phyloP scores from a whole-genome alignment of 2,888 invertebrate genomes.

The Clitarchus hookeri region DNA sequence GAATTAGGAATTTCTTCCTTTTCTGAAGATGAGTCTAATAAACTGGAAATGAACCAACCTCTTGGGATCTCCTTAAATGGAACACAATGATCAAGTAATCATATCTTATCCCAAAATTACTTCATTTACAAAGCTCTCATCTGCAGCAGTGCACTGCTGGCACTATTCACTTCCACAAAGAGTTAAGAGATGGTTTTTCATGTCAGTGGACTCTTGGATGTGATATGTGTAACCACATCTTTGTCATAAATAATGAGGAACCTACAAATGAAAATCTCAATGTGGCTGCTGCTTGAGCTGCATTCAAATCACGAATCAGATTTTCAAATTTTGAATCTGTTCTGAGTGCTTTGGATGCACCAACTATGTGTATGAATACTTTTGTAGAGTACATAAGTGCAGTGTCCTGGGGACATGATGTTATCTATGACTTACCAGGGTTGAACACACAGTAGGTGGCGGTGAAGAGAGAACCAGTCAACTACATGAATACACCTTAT shows the following conservation, averaged over 20 bases:
- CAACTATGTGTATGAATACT: neutral
- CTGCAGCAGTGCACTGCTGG: neutral
- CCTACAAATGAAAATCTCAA: neutral
- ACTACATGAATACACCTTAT: too few species aligned
- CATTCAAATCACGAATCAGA: neutral
- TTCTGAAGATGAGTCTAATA: neutral
- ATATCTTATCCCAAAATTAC: neutral
- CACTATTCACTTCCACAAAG: neutral
- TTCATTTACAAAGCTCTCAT: neutral
- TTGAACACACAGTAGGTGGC: too few species aligned
- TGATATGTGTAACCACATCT: neutral
- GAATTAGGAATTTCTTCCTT: neutral
- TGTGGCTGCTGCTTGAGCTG: neutral
- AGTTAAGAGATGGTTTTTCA: neutral
- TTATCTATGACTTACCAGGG: too few species aligned
- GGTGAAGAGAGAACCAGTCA: too few species aligned
- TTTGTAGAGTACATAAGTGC: too few species aligned
- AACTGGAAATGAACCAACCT: neutral
- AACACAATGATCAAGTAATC: neutral
- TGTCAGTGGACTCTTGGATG: neutral
- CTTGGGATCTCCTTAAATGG: neutral
- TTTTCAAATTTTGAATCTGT: neutral
- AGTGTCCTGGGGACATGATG: too few species aligned
- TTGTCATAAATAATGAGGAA: neutral
- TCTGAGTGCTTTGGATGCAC: neutral